Evolutionary conservation across 2,888 invertebrate species (phyloP), one percentile per base, ranked within the genome.

Genomic region (Fragum fragum): DNA sequence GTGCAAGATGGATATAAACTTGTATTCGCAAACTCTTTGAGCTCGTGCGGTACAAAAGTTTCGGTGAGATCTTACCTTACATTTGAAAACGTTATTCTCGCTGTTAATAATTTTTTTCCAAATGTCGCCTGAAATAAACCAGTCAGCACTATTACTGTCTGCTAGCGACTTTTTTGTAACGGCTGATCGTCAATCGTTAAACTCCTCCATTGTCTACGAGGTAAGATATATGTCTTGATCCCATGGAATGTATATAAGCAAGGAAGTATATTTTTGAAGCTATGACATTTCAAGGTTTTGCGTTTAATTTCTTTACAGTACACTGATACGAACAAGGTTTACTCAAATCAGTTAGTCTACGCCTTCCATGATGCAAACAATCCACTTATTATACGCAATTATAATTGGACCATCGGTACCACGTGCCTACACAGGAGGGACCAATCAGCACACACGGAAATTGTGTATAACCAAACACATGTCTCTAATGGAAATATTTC

Each of bases 321-420:
- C 9, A 61, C 69, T 1, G 47, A 70, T 0, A 26, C 55, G 6
- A 57, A 70, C n/a, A 39, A 70, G 9, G n/a, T 79, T 29, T 69
- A 70, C 36, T 32, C 47, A 21, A 79, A 74, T 55, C 73, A 61
- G 29, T 70, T 79, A 6, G 79, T 79, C 0, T 79, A 79, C 47
- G 79, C 79, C 18, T 63, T 55, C 39, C 73, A 74, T 21, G 79
- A 79, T 23, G 61, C 70, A 1, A 36, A 36, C 28, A 66, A 73
- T 26, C n/a, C 69, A 14, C 72, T 79, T 47, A 79, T 79, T 61
- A 79, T 79, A 1, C 39, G 79, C 14, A 70, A 70, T 47, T 73
- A 57, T 59, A 69, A 74, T 28, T 79, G 73, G 73, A 73, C 73
- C 16, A 18, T 79, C 16, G 79, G 73, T 28, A 26, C 74, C 36